Conservation (phyloP, 2,888 invertebrate species). For the Cheilosia variabilis region DNA sequence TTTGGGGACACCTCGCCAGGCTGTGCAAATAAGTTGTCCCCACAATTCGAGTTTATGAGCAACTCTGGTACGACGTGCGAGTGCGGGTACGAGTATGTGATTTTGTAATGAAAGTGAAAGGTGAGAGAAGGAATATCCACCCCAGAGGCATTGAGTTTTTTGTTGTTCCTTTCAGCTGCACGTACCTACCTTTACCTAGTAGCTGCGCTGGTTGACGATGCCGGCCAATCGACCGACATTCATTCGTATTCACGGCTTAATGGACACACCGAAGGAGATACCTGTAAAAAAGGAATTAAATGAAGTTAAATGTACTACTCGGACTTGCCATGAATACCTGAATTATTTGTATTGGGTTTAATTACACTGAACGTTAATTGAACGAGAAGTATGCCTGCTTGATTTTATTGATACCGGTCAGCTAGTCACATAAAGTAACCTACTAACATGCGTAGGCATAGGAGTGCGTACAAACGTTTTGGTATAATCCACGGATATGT, state of each 20-base stretch:
- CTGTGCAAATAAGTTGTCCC: constrained; percentile 49
- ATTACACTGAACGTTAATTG: constrained; percentile 60
- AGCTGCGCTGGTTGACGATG: constrained; percentile 20
- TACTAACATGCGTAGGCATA: constrained; percentile 53
- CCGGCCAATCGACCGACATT: constrained; percentile 36
- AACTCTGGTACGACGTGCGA: background rate
- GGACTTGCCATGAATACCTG: constrained; percentile 52
- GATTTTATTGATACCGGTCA: constrained; percentile 46
- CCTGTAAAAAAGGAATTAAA: constrained; percentile 40
- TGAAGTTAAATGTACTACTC: constrained; percentile 40
- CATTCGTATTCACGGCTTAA: constrained; percentile 30
- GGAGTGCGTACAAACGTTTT: constrained; percentile 16
- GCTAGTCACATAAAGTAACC: constrained; percentile 42
- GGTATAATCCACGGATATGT: background rate
- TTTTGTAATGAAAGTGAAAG: constrained; percentile 74
- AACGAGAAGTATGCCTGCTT: constrained; percentile 58
- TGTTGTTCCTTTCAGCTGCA: constrained; percentile 6
- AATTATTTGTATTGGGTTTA: constrained; percentile 59
- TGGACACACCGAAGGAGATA: constrained; percentile 19
- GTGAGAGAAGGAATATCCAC: constrained; percentile 74
- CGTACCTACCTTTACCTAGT: background rate
- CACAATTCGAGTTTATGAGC: constrained; percentile 62
- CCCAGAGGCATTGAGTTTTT: constrained; percentile 56
- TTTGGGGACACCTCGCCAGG: constrained; percentile 59
- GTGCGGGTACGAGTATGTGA: constrained; percentile 25